Evolutionary conservation across 2,888 invertebrate species (phyloP).

Genomic region (Lamellibrachia satsuma): DNA sequence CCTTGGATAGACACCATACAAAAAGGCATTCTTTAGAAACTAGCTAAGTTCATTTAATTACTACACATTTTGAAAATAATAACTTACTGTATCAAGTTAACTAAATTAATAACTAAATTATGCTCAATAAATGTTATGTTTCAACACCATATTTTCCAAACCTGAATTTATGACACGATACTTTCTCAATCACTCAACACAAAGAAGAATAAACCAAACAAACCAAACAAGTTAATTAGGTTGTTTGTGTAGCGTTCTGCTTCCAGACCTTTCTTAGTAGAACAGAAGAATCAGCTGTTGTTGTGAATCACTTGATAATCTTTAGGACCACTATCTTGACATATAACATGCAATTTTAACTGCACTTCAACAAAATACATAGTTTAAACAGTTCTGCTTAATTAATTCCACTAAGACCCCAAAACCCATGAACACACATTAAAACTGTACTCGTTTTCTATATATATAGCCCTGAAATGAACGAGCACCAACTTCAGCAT

Average conservation of each 20-base stretch:
- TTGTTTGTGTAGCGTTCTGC: background rate
- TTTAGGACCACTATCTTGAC: background rate
- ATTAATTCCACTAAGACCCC: background rate
- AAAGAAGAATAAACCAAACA: background rate
- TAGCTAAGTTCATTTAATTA: background rate
- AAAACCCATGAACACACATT: background rate
- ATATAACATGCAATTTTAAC: background rate
- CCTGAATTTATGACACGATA: no score
- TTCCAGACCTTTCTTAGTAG: background rate
- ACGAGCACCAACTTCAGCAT: background rate
- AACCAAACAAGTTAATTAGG: no score
- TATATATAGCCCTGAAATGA: background rate
- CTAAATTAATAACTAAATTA: background rate
- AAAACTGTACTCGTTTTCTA: background rate
- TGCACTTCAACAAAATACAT: background rate
- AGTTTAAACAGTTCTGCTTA: background rate
- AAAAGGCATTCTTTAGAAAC: background rate
- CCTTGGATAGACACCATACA: background rate
- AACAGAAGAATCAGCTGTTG: background rate
- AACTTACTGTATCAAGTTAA: background rate
- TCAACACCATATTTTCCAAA: background rate
- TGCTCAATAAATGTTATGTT: background rate
- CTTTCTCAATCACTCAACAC: background rate
- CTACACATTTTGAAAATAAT: background rate
- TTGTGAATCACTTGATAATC: background rate